Evolutionary conservation across 2,113 vertebrate species (phyloP).

Genomic region (Miniopterus natalensis): DNA sequence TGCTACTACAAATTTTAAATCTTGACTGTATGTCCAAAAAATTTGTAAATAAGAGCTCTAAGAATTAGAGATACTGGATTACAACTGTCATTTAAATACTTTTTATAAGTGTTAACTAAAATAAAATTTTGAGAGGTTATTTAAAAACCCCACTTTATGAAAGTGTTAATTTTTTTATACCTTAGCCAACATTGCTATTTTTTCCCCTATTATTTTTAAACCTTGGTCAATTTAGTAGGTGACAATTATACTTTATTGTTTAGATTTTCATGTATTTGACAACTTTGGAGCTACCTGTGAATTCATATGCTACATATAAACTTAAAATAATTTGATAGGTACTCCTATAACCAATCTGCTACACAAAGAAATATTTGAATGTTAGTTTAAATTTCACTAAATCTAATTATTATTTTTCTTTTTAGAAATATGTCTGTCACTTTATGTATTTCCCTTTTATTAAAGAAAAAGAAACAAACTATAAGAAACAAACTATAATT

Average conservation of each 20-base stretch:
- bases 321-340: constrained; percentile 8
- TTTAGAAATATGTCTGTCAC: neutral
- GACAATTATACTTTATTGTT: neutral
- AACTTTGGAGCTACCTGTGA: neutral
- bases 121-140: neutral
- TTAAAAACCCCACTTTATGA: neutral
- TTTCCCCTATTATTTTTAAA: neutral
- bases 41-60: neutral
- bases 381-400: neutral
- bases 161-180: neutral
- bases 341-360: neutral
- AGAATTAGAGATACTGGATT: neutral
- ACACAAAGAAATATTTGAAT: neutral
- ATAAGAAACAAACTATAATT: neutral
- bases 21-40: neutral
- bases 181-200: neutral
- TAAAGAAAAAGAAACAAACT: neutral
- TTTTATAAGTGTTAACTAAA: neutral
- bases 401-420: neutral
- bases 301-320: neutral
- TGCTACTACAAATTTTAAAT: neutral
- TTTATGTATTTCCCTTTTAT: neutral
- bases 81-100: neutral
- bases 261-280: constrained; percentile 22
- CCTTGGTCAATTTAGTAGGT: neutral